Evolutionary conservation across 2,113 vertebrate species (phyloP).

Genomic region (Ammospiza caudacuta): DNA sequence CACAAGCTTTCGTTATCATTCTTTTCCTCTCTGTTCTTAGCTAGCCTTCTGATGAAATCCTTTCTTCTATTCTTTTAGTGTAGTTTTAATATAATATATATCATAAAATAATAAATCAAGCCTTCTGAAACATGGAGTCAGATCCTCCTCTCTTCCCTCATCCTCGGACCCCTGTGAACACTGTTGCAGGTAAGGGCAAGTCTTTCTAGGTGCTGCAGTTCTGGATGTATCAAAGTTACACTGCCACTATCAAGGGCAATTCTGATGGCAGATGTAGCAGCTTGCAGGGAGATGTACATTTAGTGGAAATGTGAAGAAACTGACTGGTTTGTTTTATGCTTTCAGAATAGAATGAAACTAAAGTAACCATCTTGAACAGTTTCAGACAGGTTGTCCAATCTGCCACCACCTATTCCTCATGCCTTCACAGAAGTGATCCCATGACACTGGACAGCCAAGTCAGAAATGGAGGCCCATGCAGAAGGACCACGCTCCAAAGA

Average conservation of each 20-base stretch:
- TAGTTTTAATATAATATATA: too few relatives aligned
- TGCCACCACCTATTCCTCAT: not conserved
- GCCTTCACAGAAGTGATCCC: not conserved
- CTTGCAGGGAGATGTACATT: not conserved
- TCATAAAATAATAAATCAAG: too few relatives aligned
- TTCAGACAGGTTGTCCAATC: not conserved
- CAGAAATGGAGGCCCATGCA: not conserved
- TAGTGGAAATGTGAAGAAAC: not conserved
- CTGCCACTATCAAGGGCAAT: not conserved
- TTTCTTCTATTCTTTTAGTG: too few relatives aligned
- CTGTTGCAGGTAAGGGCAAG: not conserved
- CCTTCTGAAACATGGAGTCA: too few relatives aligned
- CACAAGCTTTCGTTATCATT: too few relatives aligned
- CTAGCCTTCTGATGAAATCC: too few relatives aligned
- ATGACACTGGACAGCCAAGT: not conserved
- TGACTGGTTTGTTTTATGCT: not conserved
- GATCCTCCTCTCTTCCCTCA: too few relatives aligned
- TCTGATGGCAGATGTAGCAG: not conserved
- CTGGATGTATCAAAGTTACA: not conserved
- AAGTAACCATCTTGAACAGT: not conserved
- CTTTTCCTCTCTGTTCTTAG: too few relatives aligned
- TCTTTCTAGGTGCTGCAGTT: not conserved
- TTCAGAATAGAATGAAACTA: not conserved
- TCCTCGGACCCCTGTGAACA: too few relatives aligned
- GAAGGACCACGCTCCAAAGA: fast-evolving